Conservation (phyloP, 2,113 vertebrate genomes). For the Malurus elegans region DNA sequence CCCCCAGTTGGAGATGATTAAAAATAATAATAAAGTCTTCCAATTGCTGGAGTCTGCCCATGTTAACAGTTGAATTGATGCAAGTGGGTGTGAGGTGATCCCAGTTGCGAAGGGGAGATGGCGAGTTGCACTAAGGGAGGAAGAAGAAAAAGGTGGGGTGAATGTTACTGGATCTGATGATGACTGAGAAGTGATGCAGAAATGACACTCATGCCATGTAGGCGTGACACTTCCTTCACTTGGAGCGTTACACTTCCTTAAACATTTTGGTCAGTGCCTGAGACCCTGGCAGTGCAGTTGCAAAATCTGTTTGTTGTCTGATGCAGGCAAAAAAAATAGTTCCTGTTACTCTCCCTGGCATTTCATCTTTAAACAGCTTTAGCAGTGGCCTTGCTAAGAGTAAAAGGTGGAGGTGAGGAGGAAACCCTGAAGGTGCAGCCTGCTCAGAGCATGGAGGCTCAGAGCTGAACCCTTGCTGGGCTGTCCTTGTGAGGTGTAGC, state of each 20-base stretch:
- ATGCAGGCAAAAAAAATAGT: not conserved
- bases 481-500: not conserved
- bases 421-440: not conserved
- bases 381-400: not conserved
- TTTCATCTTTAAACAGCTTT: not conserved
- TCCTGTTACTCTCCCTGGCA: not conserved
- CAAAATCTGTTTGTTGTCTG: not conserved
- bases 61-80: not conserved
- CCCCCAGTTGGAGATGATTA: not conserved
- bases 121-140: not conserved
- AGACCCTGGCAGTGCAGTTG: not conserved
- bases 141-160: not conserved
- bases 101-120: not conserved
- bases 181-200: not conserved
- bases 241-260: not conserved
- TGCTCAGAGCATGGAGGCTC: fast-evolving
- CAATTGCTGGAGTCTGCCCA: not conserved
- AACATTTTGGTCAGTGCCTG: not conserved
- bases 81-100: not conserved
- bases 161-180: not conserved
- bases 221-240: not conserved
- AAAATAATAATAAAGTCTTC: not conserved
- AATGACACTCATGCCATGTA: not conserved
- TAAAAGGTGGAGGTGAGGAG: not conserved
- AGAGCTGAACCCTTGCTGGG: not conserved